These are phyloP conservation scores for Pogonocichla stellata DNA, from an alignment of 2,113 vertebrate genomes.

Conservation along the genomic window DNA sequence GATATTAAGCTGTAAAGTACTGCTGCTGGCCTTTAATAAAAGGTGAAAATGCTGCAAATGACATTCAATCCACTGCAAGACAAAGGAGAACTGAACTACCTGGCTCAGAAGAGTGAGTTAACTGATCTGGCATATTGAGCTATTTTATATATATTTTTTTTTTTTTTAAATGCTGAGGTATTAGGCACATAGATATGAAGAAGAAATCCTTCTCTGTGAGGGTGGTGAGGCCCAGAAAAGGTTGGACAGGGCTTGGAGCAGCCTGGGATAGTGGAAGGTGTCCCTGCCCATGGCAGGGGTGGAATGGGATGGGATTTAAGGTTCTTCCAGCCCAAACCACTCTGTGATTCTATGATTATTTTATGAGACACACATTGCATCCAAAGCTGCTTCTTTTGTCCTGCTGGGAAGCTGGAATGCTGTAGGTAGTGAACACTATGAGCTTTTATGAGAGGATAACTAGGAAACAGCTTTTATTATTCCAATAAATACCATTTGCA, in stretches of 20 bases:
- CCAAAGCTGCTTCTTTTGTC: neutral
- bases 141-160: neutral
- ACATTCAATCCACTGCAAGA: neutral
- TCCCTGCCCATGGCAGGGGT: neutral
- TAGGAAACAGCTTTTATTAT: neutral
- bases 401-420: neutral
- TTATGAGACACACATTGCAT: neutral
- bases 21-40: neutral
- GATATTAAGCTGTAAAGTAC: neutral
- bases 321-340: neutral
- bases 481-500: conserved; percentile 8
- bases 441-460: neutral
- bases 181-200: neutral
- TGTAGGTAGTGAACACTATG: neutral
- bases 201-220: neutral
- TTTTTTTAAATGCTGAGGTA: neutral
- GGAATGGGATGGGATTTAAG: neutral
- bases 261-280: rapidly evolving
- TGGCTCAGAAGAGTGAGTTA: neutral
- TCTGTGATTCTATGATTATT: neutral
- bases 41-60: neutral
- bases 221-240: neutral
- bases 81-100: neutral
- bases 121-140: neutral
- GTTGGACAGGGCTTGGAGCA: neutral